These are phyloP conservation scores for Epizoanthus rinbou DNA, from an alignment of 92 coral and sea anemone species.

Conservation along the genomic window DNA sequence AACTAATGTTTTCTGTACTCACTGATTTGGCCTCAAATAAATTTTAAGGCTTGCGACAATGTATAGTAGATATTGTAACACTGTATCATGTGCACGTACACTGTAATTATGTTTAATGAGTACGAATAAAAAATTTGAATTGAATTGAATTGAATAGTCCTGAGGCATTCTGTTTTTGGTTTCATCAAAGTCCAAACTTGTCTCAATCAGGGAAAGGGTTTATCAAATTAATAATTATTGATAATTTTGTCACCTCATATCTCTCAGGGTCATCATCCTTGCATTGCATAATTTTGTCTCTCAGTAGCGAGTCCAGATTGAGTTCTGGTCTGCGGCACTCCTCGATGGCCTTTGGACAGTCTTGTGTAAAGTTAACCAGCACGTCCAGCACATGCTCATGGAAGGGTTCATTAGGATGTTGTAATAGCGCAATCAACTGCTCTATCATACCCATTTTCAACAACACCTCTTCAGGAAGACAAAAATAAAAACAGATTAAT, in stretches of 20 bases:
- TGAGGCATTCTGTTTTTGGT: too few species aligned
- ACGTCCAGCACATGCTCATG: constrained; percentile 71
- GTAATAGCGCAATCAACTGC: constrained; percentile 68
- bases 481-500: not conserved
- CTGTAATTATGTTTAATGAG: too few species aligned
- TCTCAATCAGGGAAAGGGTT: too few species aligned
- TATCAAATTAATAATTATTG: too few species aligned
- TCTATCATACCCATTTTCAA: constrained; percentile 90
- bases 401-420: constrained; percentile 62
- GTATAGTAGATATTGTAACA: too few species aligned
- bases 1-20: too few species aligned
- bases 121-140: too few species aligned
- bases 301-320: constrained; percentile 53
- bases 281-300: constrained; percentile 50
- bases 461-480: constrained; percentile 57
- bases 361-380: constrained; percentile 55
- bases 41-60: too few species aligned
- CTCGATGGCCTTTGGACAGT: constrained; percentile 57
- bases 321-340: constrained; percentile 80
- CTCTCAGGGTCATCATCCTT: constrained; percentile 68
- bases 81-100: too few species aligned
- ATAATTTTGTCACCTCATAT: constrained; percentile 57
- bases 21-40: too few species aligned
- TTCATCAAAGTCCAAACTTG: too few species aligned
- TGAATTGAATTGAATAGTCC: too few species aligned